Percentiles rank a stretch among this genome's conserved stretches.
phyloP scores from a whole-genome alignment of 1,140 invertebrate genomes.

The Macrobrachium nipponense region DNA sequence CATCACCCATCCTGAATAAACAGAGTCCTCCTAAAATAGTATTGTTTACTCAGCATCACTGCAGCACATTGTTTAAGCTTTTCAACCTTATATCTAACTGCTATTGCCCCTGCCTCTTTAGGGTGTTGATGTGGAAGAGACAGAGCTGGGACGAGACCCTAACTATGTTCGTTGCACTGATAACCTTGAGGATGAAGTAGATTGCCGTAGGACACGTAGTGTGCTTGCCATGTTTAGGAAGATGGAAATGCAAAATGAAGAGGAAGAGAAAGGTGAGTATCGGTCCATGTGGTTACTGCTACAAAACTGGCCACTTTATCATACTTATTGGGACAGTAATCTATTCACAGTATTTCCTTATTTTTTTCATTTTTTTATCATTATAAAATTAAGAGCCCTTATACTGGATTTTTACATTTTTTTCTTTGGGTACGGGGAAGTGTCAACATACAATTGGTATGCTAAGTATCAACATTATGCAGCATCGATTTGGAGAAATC shows the following conservation, averaged over 20 bases:
- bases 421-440: no score
- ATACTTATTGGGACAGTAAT: no score
- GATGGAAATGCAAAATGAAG: constrained; percentile 80
- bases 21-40: no score
- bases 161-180: constrained; percentile 76
- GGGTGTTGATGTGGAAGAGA: constrained; percentile 69
- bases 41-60: background rate
- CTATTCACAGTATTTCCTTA: no score
- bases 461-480: no score
- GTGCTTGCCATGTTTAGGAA: constrained; percentile 89
- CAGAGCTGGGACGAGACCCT: constrained; percentile 82
- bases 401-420: no score
- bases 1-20: no score
- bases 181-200: constrained; percentile 73
- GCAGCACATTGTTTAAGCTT: background rate
- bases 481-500: no score
- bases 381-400: no score
- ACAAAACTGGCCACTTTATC: no score
- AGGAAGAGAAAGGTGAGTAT: constrained; percentile 68
- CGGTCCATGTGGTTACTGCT: background rate
- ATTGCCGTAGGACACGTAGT: constrained; percentile 82
- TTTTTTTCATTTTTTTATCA: no score
- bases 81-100: background rate
- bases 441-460: no score
- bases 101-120: background rate